phyloP scores from a whole-genome alignment of 2,888 invertebrate genomes.

The Amblyteles armatorius region DNA sequence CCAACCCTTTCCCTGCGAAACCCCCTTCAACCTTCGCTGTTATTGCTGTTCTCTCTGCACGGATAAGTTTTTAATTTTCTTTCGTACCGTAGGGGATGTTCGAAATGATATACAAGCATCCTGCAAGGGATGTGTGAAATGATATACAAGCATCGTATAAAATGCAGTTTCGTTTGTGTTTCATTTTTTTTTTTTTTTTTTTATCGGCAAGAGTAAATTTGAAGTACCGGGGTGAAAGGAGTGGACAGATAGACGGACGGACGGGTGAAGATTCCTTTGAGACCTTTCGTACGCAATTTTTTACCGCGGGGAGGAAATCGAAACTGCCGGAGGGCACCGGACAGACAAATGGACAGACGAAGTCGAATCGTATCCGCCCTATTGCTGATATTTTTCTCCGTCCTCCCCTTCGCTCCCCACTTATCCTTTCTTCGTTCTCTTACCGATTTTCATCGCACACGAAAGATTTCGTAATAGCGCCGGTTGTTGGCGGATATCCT shows the following conservation, averaged over 20 bases:
- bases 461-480: constrained; percentile 21
- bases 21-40: neutral
- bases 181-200: neutral
- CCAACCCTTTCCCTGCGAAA: constrained; percentile 5
- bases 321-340: neutral
- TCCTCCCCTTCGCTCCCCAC: neutral
- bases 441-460: constrained; percentile 17
- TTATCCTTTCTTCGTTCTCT: neutral
- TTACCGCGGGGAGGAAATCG: neutral
- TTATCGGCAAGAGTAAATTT: constrained; percentile 5
- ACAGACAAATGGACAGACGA: neutral
- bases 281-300: neutral
- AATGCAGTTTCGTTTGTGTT: too few relatives aligned
- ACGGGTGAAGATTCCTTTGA: neutral
- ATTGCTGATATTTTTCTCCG: neutral
- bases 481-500: constrained; percentile 46
- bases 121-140: neutral
- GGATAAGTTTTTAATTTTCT: constrained; percentile 54
- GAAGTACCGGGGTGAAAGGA: constrained; percentile 8
- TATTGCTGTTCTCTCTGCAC: constrained; percentile 15
- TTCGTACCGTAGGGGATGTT: neutral
- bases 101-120: constrained; percentile 11
- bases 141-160: neutral
- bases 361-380: neutral
- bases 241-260: neutral